Conservation (phyloP, 2,797 vertebrate species). For the Tachyglossus aculeatus region DNA sequence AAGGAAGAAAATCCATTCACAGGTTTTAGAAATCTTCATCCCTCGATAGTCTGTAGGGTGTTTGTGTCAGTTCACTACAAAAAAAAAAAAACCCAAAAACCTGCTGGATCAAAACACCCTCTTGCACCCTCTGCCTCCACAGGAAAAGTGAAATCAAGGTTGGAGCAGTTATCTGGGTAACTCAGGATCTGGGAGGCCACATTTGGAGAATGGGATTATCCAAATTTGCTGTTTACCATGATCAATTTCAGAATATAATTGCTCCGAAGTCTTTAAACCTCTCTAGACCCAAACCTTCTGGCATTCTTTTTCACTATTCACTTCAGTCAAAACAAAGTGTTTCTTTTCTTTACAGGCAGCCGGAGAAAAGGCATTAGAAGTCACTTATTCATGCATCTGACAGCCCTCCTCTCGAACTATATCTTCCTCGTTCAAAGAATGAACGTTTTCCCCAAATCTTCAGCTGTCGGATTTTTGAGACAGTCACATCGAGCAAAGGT, state of each 20-base stretch:
- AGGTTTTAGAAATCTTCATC: not conserved
- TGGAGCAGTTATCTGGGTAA: constrained; percentile 10
- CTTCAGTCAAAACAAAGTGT: constrained; percentile 12
- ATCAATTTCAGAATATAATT: not conserved
- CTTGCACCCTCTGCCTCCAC: not conserved
- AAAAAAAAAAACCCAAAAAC: not conserved
- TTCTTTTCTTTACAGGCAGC: not conserved
- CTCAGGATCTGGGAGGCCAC: constrained; percentile 1
- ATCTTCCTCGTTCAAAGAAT: not conserved
- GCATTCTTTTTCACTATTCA: not conserved
- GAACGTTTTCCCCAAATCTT: constrained; percentile 28
- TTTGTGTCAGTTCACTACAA: constrained; percentile 2
- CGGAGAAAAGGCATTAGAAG: not conserved
- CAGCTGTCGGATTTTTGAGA: not conserved
- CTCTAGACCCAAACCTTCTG: not conserved
- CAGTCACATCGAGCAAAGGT: constrained; percentile 24
- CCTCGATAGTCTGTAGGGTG: constrained; percentile 12
- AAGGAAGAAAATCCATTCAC: not conserved
- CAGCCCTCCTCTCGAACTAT: constrained; percentile 18
- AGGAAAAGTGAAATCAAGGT: not conserved
- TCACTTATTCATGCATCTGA: constrained; percentile 1
- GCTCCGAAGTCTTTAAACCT: not conserved
- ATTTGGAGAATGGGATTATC: not conserved
- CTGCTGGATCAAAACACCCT: not conserved
- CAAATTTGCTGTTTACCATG: not conserved